Evolutionary conservation across 2,888 invertebrate species (phyloP).

Genomic region (Eurois occulta): DNA sequence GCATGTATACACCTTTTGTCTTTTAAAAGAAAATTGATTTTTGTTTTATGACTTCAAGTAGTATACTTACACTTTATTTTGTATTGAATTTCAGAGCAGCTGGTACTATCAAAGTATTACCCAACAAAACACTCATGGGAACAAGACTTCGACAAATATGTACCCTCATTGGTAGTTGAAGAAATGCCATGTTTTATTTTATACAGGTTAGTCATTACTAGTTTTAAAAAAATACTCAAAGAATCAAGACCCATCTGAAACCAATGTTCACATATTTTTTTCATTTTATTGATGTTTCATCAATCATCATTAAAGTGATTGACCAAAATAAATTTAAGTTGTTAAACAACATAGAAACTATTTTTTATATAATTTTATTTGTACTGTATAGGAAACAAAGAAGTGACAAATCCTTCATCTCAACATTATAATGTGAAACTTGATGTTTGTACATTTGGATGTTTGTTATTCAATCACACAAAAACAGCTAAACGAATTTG

Average conservation of each 20-base stretch:
- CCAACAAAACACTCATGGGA: slow-evolving; percentile 95
- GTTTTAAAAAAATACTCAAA: background rate
- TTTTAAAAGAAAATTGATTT: too few species aligned
- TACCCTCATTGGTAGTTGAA: slow-evolving; percentile 93
- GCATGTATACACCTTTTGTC: too few species aligned
- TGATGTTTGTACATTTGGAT: background rate
- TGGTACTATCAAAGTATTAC: slow-evolving; percentile 92
- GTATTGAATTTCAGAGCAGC: slow-evolving; percentile 92
- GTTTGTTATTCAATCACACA: background rate
- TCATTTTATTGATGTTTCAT: background rate
- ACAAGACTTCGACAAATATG: slow-evolving; percentile 95
- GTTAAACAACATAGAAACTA: too few species aligned
- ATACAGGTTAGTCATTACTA: slow-evolving; percentile 91
- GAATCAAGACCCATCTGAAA: background rate
- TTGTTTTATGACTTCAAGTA: background rate
- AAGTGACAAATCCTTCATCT: background rate
- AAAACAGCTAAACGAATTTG: background rate
- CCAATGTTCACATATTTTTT: background rate
- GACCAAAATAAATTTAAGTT: too few species aligned
- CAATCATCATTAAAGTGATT: background rate
- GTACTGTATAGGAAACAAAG: too few species aligned
- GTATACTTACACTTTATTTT: background rate
- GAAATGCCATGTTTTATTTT: slow-evolving; percentile 97
- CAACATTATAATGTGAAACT: background rate
- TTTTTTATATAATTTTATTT: too few species aligned